Conservation (phyloP, 1,140 invertebrate species). For the Palaemon carinicauda region DNA sequence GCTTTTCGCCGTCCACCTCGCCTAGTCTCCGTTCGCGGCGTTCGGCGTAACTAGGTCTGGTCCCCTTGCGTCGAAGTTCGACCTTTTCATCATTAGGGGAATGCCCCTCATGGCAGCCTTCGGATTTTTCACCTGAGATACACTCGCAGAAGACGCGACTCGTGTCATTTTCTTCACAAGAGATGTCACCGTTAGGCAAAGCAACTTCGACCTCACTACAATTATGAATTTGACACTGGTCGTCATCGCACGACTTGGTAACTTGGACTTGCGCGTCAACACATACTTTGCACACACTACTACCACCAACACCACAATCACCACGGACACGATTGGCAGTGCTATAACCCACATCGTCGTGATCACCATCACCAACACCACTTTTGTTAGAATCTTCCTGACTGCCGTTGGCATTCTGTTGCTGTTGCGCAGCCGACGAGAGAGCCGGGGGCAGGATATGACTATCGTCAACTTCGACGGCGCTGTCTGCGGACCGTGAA, state of each 20-base stretch:
- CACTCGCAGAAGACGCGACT: background rate
- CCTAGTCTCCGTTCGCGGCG: constrained; percentile 7
- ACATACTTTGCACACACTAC: too few relatives aligned
- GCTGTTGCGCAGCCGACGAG: background rate
- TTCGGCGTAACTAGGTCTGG: background rate
- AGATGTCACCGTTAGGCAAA: background rate
- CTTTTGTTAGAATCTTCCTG: background rate
- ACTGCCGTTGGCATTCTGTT: background rate
- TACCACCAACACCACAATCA: background rate
- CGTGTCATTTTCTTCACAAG: too few relatives aligned
- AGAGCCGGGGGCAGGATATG: background rate
- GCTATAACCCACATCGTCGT: background rate
- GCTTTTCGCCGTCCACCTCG: constrained; percentile 27
- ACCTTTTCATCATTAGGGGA: background rate
- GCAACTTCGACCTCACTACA: background rate
- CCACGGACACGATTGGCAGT: background rate
- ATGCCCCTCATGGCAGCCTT: too few relatives aligned
- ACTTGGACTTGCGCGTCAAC: too few relatives aligned
- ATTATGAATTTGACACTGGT: background rate
- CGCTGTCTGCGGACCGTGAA: constrained; percentile 49
- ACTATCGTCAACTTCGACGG: constrained; percentile 41
- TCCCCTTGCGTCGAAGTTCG: constrained; percentile 1
- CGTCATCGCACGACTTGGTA: background rate
- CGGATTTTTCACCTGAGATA: too few relatives aligned
- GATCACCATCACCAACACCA: background rate